These are phyloP conservation scores for Sebastes nivosus DNA, from an alignment of 2,797 vertebrate genomes.

Conservation along the genomic window DNA sequence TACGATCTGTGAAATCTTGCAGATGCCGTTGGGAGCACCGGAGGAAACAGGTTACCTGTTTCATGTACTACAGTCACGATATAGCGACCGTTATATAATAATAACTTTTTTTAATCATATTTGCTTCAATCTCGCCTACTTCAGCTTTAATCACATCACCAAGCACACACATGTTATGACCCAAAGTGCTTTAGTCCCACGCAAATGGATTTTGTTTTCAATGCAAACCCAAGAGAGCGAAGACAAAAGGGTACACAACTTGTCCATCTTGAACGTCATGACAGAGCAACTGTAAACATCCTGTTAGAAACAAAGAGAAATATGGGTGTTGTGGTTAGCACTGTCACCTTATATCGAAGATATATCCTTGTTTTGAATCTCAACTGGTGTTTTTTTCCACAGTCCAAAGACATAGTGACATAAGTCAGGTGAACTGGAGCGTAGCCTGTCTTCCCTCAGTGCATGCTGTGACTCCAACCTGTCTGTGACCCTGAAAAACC, in stretches of 20 bases:
- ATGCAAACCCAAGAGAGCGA: neutral
- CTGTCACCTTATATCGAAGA: neutral
- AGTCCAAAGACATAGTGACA: neutral
- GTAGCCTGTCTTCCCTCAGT: neutral
- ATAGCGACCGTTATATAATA: no score
- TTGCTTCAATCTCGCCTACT: no score
- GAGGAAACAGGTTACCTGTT: no score
- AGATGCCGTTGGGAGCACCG: no score
- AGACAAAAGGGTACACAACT: neutral
- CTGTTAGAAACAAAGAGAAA: neutral
- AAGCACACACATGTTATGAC: neutral
- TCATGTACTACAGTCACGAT: no score
- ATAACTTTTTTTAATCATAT: no score
- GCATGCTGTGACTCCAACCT: neutral
- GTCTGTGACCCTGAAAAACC: neutral
- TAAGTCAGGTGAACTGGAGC: neutral
- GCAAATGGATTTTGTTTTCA: neutral
- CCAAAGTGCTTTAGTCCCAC: neutral
- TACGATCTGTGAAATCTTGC: no score
- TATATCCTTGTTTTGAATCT: neutral
- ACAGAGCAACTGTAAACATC: slow-evolving; percentile 11
- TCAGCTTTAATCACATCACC: neutral
- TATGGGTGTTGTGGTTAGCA: neutral
- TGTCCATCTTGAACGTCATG: neutral
- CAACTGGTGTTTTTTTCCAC: neutral